Evolutionary conservation across 2,888 invertebrate genomes (phyloP).

Genomic region (Junonia oenone): DNA sequence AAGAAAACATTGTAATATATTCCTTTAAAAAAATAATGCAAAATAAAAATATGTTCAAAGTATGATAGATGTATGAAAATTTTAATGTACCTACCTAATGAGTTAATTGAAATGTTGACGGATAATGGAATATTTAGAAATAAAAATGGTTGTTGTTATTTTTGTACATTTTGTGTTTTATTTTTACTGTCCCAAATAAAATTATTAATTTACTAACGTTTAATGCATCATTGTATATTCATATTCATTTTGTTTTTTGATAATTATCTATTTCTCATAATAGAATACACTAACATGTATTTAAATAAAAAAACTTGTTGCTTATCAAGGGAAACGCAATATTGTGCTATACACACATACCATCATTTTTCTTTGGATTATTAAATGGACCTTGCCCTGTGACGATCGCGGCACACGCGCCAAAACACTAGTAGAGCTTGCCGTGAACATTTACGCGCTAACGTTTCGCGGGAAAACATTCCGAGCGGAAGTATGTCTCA

Average conservation of each 20-base stretch:
- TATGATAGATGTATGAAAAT: slow-evolving; percentile 32
- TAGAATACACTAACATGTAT: not conserved
- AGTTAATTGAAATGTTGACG: slow-evolving; percentile 36
- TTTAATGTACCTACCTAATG: slow-evolving; percentile 45
- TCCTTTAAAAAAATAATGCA: not conserved
- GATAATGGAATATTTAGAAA: slow-evolving; percentile 53
- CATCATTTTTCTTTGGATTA: slow-evolving; percentile 20
- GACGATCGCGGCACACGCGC: slow-evolving; percentile 46
- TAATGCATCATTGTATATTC: not conserved
- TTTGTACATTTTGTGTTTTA: slow-evolving; percentile 38
- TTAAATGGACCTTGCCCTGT: slow-evolving; percentile 63
- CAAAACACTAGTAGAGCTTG: slow-evolving; percentile 47
- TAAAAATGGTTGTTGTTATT: slow-evolving; percentile 58
- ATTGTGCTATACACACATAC: not conserved
- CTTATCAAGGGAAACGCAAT: not conserved
- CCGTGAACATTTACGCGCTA: slow-evolving; percentile 48
- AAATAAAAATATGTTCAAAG: not conserved
- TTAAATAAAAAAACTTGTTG: not conserved
- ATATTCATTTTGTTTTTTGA: no score
- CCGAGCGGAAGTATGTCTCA: slow-evolving; percentile 57
- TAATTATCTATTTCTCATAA: not conserved
- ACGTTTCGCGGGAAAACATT: slow-evolving; percentile 52
- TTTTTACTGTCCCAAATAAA: not conserved
- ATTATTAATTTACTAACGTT: not conserved
- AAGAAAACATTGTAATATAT: not conserved